Evolutionary conservation across 2,113 vertebrate genomes (phyloP), one percentile per base, ranked within the genome.

Genomic region (Cololabis saira): DNA sequence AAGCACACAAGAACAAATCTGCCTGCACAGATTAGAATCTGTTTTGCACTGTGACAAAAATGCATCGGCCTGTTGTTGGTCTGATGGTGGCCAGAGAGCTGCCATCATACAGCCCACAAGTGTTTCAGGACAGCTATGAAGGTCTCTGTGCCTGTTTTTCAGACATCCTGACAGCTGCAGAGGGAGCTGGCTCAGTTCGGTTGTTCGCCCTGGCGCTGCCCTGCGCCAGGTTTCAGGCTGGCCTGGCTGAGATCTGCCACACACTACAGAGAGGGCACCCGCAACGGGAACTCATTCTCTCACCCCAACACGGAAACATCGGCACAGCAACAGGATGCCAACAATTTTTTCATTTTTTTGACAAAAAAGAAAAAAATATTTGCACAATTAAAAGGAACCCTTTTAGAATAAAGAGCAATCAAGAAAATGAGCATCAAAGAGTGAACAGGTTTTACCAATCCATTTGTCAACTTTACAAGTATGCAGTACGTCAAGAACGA

Each of bases 91-190:
- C 68, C 60, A 54, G 40, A n/a, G 61, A 76, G 72, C 71, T 70
- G 47, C 59, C 48, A 18, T 66, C 33, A 41, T 50, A 27, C 61
- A 66, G 53, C 69, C 67, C 64, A 70, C 67, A 74, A 69, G 76
- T 79, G 75, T 72, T 85, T 67, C 37, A 12, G 70, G 63, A 81
- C 50, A 63, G 48, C 40, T 80, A 52, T 67, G 77, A 74, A 76
- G 75, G 70, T 76, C 79, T 86, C 61, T 45, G 42, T 67, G 72
- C 61, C 67, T 48, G 57, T 70, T 67, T 74, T 83, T 47, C 72
- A 66, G 50, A 75, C 59, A 76, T 58, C 7, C 78, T 76, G 90
- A 89, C 82, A 88, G 77, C 84, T 90, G 84, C 82, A 56, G 61
- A 61, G 78, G 83, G 84, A 84, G 74, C 74, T 74, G 79, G 73